Base-by-base conservation (phyloP, 1,140 invertebrate genomes). In the Vollenhovia emeryi region DNA sequence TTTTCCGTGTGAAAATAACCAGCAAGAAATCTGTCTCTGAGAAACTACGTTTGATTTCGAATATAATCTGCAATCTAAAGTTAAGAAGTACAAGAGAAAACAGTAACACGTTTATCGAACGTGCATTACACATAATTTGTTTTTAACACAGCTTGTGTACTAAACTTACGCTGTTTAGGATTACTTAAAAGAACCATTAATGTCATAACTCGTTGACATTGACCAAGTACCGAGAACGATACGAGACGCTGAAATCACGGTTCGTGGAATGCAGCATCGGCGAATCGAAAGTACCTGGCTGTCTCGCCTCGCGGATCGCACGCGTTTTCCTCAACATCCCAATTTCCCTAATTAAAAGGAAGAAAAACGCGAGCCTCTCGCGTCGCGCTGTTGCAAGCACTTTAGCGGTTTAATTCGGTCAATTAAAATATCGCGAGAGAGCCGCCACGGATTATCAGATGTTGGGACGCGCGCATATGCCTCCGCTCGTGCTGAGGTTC, bases 271-370 rank as follows among this genome's bases (percentile, higher is more conserved):
- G 36, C 57, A 64, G 27, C 43, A 64, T 78, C 27, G 7, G 18
- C 45, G 48, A 68, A 45, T 40, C 18, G 75, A 79, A 79, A 79
- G 30, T 43, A n/a, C 11, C 2, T 13, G n/a, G 8, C 4, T 62
- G 24, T 45, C 8, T 50, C 57, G 40, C 13, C 30, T 69, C 15
- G 2, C 18, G 71, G 71, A 43, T 40, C 18, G 11, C 48, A 11
- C 66, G 8, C 52, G 27, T 57, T 71, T 80, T 13, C 18, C 1
- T 69, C 27, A 52, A 30, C 15, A 40, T 66, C 9, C 8, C 11
- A 69, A 80, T 80, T 80, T 80, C 11, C 24, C 33, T 55, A 80
- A 55, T 69, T 52, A 80, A 69, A 27, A 43, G 0, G 24, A 57
- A 18, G 13, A 1, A 69, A 57, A 69, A 52, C 3, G 11, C 21